Percentiles rank a stretch among this genome's conserved stretches.
Evolutionary conservation across 2,113 vertebrate species (phyloP).

Genomic region (Leptocoma aspasia): DNA sequence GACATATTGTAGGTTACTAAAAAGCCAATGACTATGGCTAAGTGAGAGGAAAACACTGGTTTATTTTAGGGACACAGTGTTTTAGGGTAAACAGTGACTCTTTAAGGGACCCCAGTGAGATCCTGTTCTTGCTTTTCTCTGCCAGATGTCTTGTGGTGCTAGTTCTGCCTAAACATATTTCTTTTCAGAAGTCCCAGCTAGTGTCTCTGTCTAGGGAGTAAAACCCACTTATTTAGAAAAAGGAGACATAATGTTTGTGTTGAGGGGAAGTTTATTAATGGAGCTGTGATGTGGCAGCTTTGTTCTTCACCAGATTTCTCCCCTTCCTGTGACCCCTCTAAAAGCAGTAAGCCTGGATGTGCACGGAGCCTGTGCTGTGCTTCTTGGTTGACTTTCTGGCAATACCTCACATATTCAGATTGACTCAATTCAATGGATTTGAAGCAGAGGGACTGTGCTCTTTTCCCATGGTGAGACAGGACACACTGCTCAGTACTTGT

Average conservation of each 20-base stretch:
- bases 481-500: neutral
- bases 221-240: neutral
- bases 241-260: neutral
- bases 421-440: neutral
- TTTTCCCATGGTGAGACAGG: neutral
- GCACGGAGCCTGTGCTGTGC: accelerated
- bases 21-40: neutral
- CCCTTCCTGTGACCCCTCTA: neutral
- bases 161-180: neutral
- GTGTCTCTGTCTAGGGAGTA: neutral
- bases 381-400: neutral
- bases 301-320: neutral
- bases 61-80: neutral
- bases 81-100: neutral
- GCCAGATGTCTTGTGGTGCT: neutral
- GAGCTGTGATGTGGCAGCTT: accelerated
- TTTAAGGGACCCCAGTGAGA: neutral
- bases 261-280: neutral
- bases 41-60: neutral
- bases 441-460: neutral
- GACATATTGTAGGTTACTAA: neutral
- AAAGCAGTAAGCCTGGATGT: neutral
- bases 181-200: neutral
- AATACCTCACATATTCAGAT: accelerated
- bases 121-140: neutral